Evolutionary conservation across 30 jellyfish, hydroid and myxozoan genomes (phyloP).

Genomic region (Mastigias papua): DNA sequence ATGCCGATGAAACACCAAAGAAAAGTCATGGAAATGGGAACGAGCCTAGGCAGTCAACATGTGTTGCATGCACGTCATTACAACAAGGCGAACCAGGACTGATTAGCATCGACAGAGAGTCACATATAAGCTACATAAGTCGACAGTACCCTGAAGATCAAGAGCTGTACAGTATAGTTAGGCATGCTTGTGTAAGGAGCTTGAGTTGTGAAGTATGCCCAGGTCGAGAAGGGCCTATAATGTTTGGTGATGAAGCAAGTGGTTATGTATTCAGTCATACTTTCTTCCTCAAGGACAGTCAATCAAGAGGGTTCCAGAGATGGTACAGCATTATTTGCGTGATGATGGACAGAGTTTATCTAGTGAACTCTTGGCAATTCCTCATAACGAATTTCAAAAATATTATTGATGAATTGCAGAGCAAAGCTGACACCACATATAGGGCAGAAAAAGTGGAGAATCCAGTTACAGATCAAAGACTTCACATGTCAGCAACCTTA

Average conservation of each 20-base stretch:
- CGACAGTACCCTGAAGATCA: constrained; percentile 97
- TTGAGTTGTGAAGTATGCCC: constrained; percentile 99
- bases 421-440: constrained; percentile 78
- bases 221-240: constrained; percentile 97
- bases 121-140: constrained; percentile 94
- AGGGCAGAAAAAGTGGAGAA: constrained; percentile 88
- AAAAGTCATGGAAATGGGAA: neutral
- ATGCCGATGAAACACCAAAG: constrained; percentile 9
- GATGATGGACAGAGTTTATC: constrained; percentile 93
- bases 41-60: constrained; percentile 66
- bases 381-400: constrained; percentile 79
- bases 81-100: constrained; percentile 96
- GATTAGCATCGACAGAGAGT: constrained; percentile 90
- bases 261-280: constrained; percentile 98
- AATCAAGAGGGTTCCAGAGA: constrained; percentile 96
- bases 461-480: constrained; percentile 78
- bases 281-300: constrained; percentile 87
- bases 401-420: constrained; percentile 81
- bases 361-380: constrained; percentile 95
- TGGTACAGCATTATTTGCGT: constrained; percentile 98
- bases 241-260: constrained; percentile 98
- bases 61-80: constrained; percentile 92
- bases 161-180: constrained; percentile 85
- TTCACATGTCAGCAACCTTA: constrained; percentile 68
- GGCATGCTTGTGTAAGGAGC: constrained; percentile 99